Conservation (phyloP, 2,888 invertebrate genomes). For the Ophion costatus region DNA sequence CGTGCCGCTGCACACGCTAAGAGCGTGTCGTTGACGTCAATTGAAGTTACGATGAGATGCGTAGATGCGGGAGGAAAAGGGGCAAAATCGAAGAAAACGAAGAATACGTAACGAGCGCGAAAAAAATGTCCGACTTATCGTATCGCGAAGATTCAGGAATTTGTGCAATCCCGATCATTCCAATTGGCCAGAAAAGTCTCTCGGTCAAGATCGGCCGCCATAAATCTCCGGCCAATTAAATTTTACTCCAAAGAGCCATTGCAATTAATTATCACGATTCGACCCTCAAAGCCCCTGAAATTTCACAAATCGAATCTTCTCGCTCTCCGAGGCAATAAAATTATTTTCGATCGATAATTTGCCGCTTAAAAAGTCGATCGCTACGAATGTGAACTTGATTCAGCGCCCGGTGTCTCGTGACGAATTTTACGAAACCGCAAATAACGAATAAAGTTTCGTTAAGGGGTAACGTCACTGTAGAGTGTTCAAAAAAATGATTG, state of each 20-base stretch:
- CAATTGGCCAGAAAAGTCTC: background rate
- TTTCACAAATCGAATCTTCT: background rate
- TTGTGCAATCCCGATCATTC: conserved; percentile 24
- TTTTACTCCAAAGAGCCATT: background rate
- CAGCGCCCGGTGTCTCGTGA: background rate
- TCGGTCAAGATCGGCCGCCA: background rate
- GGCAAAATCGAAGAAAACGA: background rate
- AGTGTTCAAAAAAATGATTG: too few species aligned
- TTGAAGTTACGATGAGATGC: conserved; percentile 7
- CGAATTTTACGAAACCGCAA: background rate
- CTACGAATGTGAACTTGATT: too few species aligned
- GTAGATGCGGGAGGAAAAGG: background rate
- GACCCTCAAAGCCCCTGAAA: background rate
- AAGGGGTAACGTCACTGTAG: background rate
- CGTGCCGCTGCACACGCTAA: conserved; percentile 10
- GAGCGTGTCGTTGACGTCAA: conserved; percentile 46
- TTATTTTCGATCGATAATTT: background rate
- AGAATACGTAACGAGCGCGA: background rate
- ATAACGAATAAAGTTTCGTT: background rate
- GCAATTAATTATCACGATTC: background rate
- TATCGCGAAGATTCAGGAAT: conserved; percentile 24
- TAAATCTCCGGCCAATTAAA: background rate
- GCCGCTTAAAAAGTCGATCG: background rate
- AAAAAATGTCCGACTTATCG: background rate
- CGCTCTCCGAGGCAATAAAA: background rate